Evolutionary conservation across 2,888 invertebrate genomes (phyloP), one percentile per base, ranked within the genome.

Genomic region (Helleia helle): DNA sequence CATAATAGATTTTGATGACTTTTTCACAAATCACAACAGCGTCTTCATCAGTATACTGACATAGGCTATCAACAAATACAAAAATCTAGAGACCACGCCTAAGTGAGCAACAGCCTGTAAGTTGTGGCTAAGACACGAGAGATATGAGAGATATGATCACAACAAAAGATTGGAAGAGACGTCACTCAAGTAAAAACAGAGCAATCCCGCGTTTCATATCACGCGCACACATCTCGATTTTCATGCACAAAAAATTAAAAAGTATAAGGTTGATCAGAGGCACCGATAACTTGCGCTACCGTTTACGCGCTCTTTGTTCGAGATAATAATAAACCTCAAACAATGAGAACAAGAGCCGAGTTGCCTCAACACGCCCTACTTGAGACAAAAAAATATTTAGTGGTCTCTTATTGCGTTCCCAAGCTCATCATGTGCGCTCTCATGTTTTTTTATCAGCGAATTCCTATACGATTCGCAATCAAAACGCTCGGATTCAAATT

Each of bases 271-370:
- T 73, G 84, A 83, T 84, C 80, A 79, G 63, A 76, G 56, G 71
- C 59, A 62, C 77, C 77, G 83, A 84, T 84, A 81, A 64, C 61
- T 60, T 61, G 57, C 55, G 80, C 83, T 83, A 83, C 84, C 84
- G 84, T 74, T 81, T 84, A 83, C 80, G 72, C 76, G 64, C 54
- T 64, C 68, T 75, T 83, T 83, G 84, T 83, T 70, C 68, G 59
- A 51, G 52, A 63, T 63, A 63, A 73, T 72, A 74, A 77, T 76
- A 81, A 80, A 80, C 73, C 69, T 63, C 76, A 73, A 68, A 84
- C 83, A 83, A 81, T 74, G 61, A 58, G 64, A 67, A 69, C 57
- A 66, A 68, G 65, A 64, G 70, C 67, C 64, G 70, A 73, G 70
- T n/a, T n/a, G n/a, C n/a, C n/a, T n/a, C n/a, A n/a, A n/a, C n/a